Base-by-base conservation (phyloP, 2,797 vertebrate genomes). In the Micropoecilia bifurca region DNA sequence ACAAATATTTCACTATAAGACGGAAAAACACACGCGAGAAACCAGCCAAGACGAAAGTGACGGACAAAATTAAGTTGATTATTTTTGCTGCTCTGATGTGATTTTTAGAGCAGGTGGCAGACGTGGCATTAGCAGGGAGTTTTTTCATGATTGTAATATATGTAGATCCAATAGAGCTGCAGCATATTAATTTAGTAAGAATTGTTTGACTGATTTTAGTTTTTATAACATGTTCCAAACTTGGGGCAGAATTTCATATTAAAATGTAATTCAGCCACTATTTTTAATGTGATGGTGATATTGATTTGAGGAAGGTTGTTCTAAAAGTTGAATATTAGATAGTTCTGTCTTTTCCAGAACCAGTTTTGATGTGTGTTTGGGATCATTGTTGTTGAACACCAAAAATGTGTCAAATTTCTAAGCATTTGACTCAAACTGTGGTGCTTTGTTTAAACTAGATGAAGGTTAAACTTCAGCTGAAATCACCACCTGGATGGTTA, bases 31-130 rank as follows among this genome's bases (percentile, higher is more conserved):
- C 79, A 82, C 1, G 22, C 79, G 89, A 47, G 48, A 78, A 86
- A 82, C 78, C 81, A 80, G 73, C 87, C 82, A 86, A 84, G 80
- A 80, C 73, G 76, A 79, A 76, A 73, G 71, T 80, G 66, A 77
- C 83, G 81, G 71, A 86, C 81, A 87, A 85, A 87, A 76, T 85
- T 91, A 83, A 87, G 76, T 78, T 84, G 83, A 90, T 91, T 83
- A 85, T 88, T 90, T 91, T 88, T 85, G 84, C 83, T 80, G 86
- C 68, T 80, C 41, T 68, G 53, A 76, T 74, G 59, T 76, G 69
- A 90, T 59, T 85, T 89, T 83, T 84, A 72, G 85, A 68, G 80
- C 78, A 86, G 82, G 82, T 83, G 78, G 82, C 80, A 83, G 71
- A 73, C 16, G 43, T 36, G 18, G 22, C 0, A 12, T 48, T 73